Base-by-base conservation (phyloP, 1,140 invertebrate genomes). In the Marisa cornuarietis region DNA sequence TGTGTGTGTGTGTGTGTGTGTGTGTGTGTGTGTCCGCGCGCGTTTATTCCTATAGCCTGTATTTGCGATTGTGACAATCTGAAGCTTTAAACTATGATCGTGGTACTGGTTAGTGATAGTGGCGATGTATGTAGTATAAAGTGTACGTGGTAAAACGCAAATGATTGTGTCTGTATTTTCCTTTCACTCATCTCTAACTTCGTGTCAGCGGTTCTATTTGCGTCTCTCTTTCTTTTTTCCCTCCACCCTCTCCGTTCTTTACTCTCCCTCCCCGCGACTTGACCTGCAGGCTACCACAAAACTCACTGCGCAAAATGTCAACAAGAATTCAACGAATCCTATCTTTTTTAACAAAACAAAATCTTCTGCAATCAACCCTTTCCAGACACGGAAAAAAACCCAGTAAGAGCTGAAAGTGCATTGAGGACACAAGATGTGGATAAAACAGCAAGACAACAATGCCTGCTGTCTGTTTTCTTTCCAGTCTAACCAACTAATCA, bases 231-330 rank as follows among this genome's bases (percentile, higher is more conserved):
- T 71, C 31, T 42, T 26, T 71, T 26, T 16, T 26, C 31, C 69
- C 49, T 26, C 31, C 24, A 31, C 26, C 31, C 69, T 71, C 69
- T 49, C 69, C 49, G n/a, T 42, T 26, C 31, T 26, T 42, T 4
- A 26, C 69, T 71, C 69, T 71, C 69, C 31, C 69, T 71, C 69
- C 49, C 69, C 31, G 4, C 49, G 10, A 31, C 69, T 71, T 71
- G 20, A 9, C n/a, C 31, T 20, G 54, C 5, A 42, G 31, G 6
- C 31, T 42, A 42, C 31, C 0, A 42, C 31, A 42, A 1, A 42
- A 42, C 31, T 42, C 31, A 6, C 31, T 42, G 31, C 31, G 31
- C 31, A 42, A 42, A 42, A 42, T 42, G 31, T 42, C 31, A 42
- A 6, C 31, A 42, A 42, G 2, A 42, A 42, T 0, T 42, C 31